Evolutionary conservation across 2,888 invertebrate species (phyloP), one percentile per base, ranked within the genome.

Genomic region (Spilosoma lubricipeda): DNA sequence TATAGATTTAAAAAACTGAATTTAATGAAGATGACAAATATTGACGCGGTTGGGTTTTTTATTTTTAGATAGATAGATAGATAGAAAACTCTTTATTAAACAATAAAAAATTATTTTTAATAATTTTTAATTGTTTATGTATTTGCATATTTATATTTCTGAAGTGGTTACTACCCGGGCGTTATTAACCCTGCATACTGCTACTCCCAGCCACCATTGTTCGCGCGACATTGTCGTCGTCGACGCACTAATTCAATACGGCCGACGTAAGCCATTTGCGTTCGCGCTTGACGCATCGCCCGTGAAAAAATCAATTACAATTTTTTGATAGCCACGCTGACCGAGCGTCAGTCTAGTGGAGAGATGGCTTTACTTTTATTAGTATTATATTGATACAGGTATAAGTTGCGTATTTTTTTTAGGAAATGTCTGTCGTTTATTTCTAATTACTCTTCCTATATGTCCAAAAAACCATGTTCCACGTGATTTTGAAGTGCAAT

Each of bases 211-310:
- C 63, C 65, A 20, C 45, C 75, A 8, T 66, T 90, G 89, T 92
- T 67, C 91, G 85, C 77, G 85, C 87, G 90, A 89, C 90, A 88
- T 82, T 90, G 87, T 84, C 90, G 91, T 90, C 90, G 92, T 93
- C 93, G 93, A 93, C 95, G 95, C 93, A 94, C 95, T 95, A 95
- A 95, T 95, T 94, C 95, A 95, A 95, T 95, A 95, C 90, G 91
- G 93, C 90, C 92, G 92, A 94, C 94, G 94, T 94, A 93, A 94
- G 95, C 95, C 95, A 95, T 95, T 95, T 95, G 93, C 90, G 93
- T 91, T 92, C 91, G 90, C 94, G 93, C 93, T 94, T 94, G 94
- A 95, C 95, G 94, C 93, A 93, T 93, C 91, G 92, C 91, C 92
- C 93, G 94, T 93, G 94, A 94, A 95, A 95, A 95, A 95, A 95